A percentile compares a stretch with the other conserved stretches of the same genome.
These are phyloP conservation scores for Mallotus villosus DNA, from an alignment of 2,797 vertebrate genomes.

Conservation along the genomic window DNA sequence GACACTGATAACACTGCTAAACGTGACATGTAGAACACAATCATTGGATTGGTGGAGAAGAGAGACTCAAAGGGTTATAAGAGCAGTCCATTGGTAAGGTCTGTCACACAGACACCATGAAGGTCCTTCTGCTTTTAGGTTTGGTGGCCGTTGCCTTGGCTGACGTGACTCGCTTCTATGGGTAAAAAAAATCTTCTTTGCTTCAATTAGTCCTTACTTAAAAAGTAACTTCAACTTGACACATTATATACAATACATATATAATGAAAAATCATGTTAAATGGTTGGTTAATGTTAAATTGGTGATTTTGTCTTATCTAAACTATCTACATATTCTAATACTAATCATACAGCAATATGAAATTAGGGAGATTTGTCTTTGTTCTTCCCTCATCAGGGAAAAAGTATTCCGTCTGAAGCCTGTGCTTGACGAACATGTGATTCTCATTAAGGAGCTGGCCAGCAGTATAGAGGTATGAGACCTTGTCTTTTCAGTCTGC, in stretches of 20 bases:
- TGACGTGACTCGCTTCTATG: constrained; percentile 75
- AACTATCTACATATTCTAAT: background rate
- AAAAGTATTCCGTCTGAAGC: constrained; percentile 86
- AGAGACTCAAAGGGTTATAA: constrained; percentile 60
- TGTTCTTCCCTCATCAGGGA: constrained; percentile 70
- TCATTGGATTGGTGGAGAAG: constrained; percentile 60
- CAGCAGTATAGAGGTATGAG: constrained; percentile 76
- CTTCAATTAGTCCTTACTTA: background rate
- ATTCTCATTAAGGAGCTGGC: constrained; percentile 79
- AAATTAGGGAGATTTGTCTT: background rate
- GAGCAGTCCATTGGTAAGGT: background rate
- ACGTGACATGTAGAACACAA: constrained; percentile 13
- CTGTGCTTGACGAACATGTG: constrained; percentile 77
- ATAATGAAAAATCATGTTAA: background rate
- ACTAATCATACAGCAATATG: background rate
- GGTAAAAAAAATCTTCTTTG: constrained; percentile 72
- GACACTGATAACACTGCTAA: too few relatives aligned
- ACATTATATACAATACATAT: background rate
- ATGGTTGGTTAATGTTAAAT: background rate
- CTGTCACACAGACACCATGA: constrained; percentile 76
- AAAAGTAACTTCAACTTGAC: background rate
- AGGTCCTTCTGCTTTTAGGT: constrained; percentile 78
- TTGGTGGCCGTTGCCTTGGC: constrained; percentile 76
- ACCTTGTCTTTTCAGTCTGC: constrained; percentile 8
- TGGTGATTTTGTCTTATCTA: background rate